Percentiles rank a stretch among this genome's conserved stretches.
Evolutionary conservation across 2,888 invertebrate species (phyloP).

Genomic region (Machimus atricapillus): DNA sequence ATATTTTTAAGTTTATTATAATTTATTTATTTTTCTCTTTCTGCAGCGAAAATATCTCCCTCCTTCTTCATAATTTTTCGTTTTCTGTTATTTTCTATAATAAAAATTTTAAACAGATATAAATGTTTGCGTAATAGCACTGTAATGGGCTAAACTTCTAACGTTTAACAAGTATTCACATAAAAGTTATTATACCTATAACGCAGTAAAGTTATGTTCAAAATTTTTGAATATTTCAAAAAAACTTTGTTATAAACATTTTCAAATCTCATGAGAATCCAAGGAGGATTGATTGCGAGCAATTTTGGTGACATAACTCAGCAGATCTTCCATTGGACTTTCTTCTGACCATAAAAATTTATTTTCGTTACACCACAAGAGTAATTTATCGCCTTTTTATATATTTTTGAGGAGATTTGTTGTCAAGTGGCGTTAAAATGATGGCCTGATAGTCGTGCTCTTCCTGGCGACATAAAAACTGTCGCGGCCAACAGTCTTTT

Average conservation of each 20-base stretch:
- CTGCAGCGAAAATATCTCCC: background rate
- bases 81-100: background rate
- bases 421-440: constrained; percentile 13
- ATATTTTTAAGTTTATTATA: background rate
- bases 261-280: background rate
- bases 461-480: background rate
- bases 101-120: background rate
- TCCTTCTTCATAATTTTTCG: background rate
- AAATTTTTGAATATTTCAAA: background rate
- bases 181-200: background rate
- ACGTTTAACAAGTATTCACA: background rate
- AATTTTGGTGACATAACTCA: background rate
- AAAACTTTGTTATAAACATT: background rate
- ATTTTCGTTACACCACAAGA: background rate
- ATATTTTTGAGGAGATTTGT: constrained; percentile 13
- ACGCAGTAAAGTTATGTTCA: background rate
- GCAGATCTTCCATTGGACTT: background rate
- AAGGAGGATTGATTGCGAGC: background rate
- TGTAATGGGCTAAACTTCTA: background rate
- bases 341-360: constrained; percentile 25
- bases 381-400: constrained; percentile 18
- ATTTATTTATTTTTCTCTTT: background rate
- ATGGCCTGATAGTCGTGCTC: background rate
- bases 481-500: background rate
- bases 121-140: background rate